Conservation (phyloP, 2,113 vertebrate genomes). For the Oreotrochilus melanogaster region DNA sequence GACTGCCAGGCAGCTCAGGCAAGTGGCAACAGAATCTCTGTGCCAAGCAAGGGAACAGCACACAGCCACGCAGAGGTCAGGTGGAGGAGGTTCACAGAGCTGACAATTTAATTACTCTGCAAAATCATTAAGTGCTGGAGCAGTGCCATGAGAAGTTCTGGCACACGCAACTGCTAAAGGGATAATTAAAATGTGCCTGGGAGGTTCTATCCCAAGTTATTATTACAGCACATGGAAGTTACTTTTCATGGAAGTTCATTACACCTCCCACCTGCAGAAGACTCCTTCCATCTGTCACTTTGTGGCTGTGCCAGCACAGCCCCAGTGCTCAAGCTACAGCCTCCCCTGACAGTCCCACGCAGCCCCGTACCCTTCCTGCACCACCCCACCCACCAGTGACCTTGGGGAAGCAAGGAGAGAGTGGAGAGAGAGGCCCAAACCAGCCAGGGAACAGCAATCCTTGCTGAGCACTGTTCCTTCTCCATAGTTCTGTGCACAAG, state of each 20-base stretch:
- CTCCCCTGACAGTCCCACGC: neutral
- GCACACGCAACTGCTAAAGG: neutral
- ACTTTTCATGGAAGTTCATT: neutral
- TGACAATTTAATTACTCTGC: slow-evolving; percentile 22
- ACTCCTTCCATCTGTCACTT: neutral
- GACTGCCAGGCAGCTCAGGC: neutral
- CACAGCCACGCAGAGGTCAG: neutral
- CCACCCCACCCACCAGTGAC: fast-evolving
- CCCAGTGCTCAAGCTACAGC: neutral
- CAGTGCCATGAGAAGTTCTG: neutral
- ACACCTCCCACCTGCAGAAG: slow-evolving; percentile 4
- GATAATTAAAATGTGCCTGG: neutral
- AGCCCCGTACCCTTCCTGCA: neutral
- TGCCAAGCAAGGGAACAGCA: neutral
- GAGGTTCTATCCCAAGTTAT: neutral
- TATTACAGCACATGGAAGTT: neutral
- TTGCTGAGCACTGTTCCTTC: fast-evolving
- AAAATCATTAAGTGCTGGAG: neutral
- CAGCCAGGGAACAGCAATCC: neutral
- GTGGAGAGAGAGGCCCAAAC: neutral
- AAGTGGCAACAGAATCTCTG: fast-evolving
- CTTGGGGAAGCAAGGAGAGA: neutral
- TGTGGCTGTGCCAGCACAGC: neutral
- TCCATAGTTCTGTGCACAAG: fast-evolving
- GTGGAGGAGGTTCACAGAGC: neutral